These are phyloP conservation scores for Alosa alosa DNA, from an alignment of 2,113 vertebrate species.

Conservation along the genomic window DNA sequence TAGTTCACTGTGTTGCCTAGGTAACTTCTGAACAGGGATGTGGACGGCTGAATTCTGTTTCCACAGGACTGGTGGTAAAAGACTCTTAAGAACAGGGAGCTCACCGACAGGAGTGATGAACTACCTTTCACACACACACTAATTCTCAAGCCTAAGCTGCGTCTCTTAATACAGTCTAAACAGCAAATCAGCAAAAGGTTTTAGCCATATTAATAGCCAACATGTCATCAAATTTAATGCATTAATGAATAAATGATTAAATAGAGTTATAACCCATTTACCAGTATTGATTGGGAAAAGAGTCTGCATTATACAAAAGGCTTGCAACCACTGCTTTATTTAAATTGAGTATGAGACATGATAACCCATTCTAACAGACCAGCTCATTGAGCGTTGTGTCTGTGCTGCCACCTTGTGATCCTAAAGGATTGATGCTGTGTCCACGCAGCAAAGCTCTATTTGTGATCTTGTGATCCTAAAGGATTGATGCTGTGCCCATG, in stretches of 20 bases:
- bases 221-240: no score
- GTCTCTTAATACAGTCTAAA: no score
- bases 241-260: no score
- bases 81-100: not conserved
- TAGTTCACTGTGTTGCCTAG: slow-evolving; percentile 39
- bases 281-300: no score
- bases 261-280: no score
- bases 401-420: slow-evolving; percentile 61
- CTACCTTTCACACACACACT: not conserved
- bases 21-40: slow-evolving; percentile 46
- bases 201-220: no score
- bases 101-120: not conserved
- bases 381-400: not conserved
- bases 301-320: no score
- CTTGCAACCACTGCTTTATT: no score
- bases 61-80: not conserved
- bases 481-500: not conserved
- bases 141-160: not conserved
- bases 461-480: slow-evolving; percentile 52
- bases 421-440: not conserved
- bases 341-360: no score
- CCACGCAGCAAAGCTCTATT: not conserved
- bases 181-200: no score
- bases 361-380: not conserved
- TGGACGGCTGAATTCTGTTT: slow-evolving; percentile 17